Percentiles rank a stretch among this genome's conserved stretches.
phyloP scores from a whole-genome alignment of 2,888 invertebrate genomes.

The Drosophila borealis region DNA sequence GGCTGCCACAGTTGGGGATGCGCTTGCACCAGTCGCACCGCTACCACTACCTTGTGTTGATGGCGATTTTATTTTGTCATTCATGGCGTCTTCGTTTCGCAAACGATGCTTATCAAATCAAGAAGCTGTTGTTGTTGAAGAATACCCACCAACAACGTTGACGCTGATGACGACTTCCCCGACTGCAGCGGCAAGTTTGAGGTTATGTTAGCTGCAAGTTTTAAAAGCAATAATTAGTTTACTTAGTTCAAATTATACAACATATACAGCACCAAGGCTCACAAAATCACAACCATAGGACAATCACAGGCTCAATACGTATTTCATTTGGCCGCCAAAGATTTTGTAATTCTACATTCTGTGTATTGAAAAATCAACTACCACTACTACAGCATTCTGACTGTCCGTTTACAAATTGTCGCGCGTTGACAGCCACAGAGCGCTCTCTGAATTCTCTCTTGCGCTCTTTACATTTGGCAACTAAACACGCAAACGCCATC shows the following conservation, averaged over 20 bases:
- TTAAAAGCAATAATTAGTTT: conserved; percentile 55
- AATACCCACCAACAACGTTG: conserved; percentile 72
- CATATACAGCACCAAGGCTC: conserved; percentile 27
- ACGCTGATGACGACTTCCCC: conserved; percentile 76
- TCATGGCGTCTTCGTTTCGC: conserved; percentile 71
- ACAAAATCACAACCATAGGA: conserved; percentile 21
- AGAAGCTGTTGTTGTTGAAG: conserved; percentile 64
- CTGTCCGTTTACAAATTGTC: conserved; percentile 72
- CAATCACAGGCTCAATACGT: conserved; percentile 25
- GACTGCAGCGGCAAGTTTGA: conserved; percentile 83
- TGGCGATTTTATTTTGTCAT: conserved; percentile 84
- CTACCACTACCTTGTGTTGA: conserved; percentile 80
- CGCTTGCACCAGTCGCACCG: conserved; percentile 29
- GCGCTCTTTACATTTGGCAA: conserved; percentile 70
- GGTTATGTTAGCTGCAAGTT: conserved; percentile 80
- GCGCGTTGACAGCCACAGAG: conserved; percentile 65
- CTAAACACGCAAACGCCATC: conserved; percentile 61
- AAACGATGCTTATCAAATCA: conserved; percentile 61
- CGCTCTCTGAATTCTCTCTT: conserved; percentile 38
- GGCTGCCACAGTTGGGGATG: conserved; percentile 48
- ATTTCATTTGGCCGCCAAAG: conserved; percentile 53
- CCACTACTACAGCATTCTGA: conserved; percentile 59
- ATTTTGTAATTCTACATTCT: conserved; percentile 64
- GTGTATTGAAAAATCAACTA: conserved; percentile 72
- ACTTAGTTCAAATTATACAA: conserved; percentile 11